Percentiles rank a stretch among this genome's conserved stretches.
phyloP scores from a whole-genome alignment of 35 echinoderm and acorn worm species.

The Anneissia japonica region DNA sequence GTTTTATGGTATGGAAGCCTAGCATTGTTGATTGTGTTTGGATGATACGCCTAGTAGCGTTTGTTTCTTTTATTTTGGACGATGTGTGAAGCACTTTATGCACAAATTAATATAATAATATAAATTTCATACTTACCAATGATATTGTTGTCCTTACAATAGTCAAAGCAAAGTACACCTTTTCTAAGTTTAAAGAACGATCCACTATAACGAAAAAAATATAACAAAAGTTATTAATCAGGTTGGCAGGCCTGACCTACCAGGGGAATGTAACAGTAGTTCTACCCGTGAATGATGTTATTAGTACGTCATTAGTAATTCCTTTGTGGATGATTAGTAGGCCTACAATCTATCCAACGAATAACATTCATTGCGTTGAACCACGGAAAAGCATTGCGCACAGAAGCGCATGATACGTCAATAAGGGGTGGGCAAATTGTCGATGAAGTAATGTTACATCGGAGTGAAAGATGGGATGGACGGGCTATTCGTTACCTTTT shows the following conservation, averaged over 20 bases:
- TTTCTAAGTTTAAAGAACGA: constrained; percentile 91
- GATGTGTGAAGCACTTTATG: no score
- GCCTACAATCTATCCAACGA: not conserved
- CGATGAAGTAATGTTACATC: not conserved
- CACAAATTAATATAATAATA: no score
- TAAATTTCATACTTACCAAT: constrained; percentile 83
- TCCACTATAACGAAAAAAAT: constrained; percentile 41
- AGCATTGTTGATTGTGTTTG: no score
- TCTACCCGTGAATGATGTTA: no score
- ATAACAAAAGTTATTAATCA: not conserved
- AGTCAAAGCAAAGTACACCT: constrained; percentile 92
- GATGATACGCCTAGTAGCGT: no score
- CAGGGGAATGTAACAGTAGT: no score
- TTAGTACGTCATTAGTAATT: not conserved
- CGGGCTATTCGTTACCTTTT: constrained; percentile 82
- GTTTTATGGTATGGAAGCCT: no score
- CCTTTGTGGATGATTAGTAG: not conserved
- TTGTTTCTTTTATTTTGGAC: no score
- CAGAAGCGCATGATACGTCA: no score
- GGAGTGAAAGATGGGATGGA: not conserved
- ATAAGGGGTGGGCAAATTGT: no score
- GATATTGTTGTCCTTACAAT: constrained; percentile 78
- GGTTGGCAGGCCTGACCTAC: no score
- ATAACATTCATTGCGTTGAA: not conserved
- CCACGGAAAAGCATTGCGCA: no score